phyloP scores from a whole-genome alignment of 2,113 vertebrate genomes.

The Hyperopisus bebe region DNA sequence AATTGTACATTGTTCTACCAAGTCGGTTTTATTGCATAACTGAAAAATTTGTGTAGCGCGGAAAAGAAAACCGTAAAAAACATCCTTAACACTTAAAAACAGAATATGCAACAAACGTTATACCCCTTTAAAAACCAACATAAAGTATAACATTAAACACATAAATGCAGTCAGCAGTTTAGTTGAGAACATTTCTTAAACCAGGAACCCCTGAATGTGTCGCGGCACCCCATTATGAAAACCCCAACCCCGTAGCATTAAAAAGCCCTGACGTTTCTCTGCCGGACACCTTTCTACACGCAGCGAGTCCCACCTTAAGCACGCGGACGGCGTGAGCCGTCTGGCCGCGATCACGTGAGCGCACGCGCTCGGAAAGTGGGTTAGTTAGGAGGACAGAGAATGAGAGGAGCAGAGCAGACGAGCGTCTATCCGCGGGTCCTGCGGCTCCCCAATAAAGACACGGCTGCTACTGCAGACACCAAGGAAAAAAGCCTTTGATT shows the following conservation, averaged over 20 bases:
- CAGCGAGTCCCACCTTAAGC: conserved; percentile 52
- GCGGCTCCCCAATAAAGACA: neutral
- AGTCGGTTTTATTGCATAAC: neutral
- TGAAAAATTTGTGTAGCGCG: neutral
- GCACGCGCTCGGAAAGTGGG: conserved; percentile 68
- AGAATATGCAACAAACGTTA: neutral
- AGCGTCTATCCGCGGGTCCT: conserved; percentile 33
- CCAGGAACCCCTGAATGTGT: neutral
- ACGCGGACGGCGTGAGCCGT: conserved; percentile 46
- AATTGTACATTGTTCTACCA: neutral
- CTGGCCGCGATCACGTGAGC: conserved; percentile 66
- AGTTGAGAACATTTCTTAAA: neutral
- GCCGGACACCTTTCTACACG: neutral
- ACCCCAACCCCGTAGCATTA: neutral
- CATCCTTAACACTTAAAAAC: neutral
- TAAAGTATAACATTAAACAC: neutral
- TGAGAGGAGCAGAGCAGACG: conserved; percentile 40
- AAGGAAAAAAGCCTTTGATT: neutral
- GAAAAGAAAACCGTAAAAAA: neutral
- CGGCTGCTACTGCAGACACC: neutral
- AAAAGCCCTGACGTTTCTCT: neutral
- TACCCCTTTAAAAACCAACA: neutral
- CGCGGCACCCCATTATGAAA: neutral
- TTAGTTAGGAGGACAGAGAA: conserved; percentile 63
- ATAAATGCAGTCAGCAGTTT: neutral